Evolutionary conservation across 30 jellyfish, hydroid and myxozoan species (phyloP), one percentile per base, ranked within the genome.

Genomic region (Sanderia malayensis): DNA sequence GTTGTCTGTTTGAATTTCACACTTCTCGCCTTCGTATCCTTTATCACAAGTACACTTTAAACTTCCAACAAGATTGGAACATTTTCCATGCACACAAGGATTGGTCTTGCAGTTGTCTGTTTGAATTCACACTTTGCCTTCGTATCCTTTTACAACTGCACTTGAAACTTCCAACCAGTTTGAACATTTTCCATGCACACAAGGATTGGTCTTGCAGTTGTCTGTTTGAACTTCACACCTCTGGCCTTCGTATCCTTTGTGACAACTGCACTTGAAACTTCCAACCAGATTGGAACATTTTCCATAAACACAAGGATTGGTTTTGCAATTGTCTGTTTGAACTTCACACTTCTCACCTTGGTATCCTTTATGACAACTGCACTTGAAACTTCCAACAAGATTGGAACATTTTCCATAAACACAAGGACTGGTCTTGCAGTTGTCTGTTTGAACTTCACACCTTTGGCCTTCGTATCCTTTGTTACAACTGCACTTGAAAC

Each of bases 51-150:
- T 63, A 44, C 95, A 84, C 23, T 1, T 30, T 44, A 73, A 66
- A 29, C 63, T 24, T 21, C 66, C 44, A 1, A 44, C 70, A 15
- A 4, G 33, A 11, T 66, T 57, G 18, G 21, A 47, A 59, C 95
- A 84, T 9, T 21, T 21, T 26, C 95, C 95, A 22, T 55, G 29
- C 19, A 23, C 63, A 47, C 95, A 84, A 0, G 95, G 89, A 27
- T 58, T 53, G 55, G 90, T 31, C 34, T 44, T 33, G 31, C 95
- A 84, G 44, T 22, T 6, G 33, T 44, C 23, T 4, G 46, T 46
- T 3, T 20, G 9, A 25, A 11, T 8, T 7, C 88, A 76, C n/a
- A 8, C 20, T 20, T n/a, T 23, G 0, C 95, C 89, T 34, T 53
- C 76, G 30, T 59, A 84, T 11, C 67, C 89, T 21, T 49, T 52